A percentile compares a stretch with the other conserved stretches of the same genome.
Conservation (phyloP, 2,888 invertebrate genomes). For the Brachyopa scutellaris region DNA sequence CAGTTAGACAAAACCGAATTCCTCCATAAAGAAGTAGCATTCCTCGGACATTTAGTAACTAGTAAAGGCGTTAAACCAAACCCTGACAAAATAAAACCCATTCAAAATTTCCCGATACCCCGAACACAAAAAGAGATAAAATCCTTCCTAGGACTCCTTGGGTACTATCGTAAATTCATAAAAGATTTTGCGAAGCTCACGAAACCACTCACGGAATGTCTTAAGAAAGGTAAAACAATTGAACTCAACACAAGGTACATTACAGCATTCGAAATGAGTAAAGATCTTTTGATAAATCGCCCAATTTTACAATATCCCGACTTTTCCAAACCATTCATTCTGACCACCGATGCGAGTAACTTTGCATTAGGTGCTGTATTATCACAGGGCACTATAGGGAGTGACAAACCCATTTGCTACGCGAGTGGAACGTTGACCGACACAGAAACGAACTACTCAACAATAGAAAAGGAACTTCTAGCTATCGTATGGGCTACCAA, state of each 20-base stretch:
- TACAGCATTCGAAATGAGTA: no score
- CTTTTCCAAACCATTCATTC: no score
- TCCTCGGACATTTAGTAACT: neutral
- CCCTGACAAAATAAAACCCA: neutral
- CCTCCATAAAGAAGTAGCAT: neutral
- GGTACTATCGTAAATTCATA: no score
- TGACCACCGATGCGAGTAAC: neutral
- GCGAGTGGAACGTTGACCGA: conserved; percentile 4
- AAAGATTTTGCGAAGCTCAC: no score
- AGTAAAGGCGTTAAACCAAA: neutral
- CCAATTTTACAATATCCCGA: no score
- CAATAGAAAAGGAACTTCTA: conserved; percentile 2
- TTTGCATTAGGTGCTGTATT: neutral
- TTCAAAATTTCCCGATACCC: neutral
- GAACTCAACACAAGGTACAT: no score
- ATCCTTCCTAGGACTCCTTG: no score
- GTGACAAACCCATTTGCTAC: neutral
- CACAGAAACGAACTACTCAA: neutral
- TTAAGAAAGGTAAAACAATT: neutral
- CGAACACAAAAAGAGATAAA: no score
- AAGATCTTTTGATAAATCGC: no score
- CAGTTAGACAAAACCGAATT: neutral
- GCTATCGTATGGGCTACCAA: neutral
- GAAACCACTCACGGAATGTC: neutral
- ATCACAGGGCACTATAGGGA: neutral